Base-by-base conservation (phyloP, 2,113 vertebrate species). In the Daboia siamensis region DNA sequence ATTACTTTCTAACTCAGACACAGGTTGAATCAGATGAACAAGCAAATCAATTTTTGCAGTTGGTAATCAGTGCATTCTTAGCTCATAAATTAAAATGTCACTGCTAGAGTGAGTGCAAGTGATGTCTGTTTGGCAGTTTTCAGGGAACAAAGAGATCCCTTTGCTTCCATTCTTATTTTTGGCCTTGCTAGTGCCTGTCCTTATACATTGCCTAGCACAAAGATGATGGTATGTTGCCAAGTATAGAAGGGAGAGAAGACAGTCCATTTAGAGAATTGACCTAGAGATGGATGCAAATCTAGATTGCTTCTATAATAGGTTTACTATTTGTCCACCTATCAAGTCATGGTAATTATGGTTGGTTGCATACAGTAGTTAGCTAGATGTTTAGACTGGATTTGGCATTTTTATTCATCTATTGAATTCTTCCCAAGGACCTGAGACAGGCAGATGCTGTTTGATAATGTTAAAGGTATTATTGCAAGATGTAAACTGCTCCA, bases 81-180 rank as follows among this genome's bases (percentile, higher is more conserved):
- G 94, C 93, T 96, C 95, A 95, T 97, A 97, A 97, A 98, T 97
- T 97, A 97, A 98, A 98, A 97, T 97, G 97, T 98, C 97, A 97
- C 92, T 90, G 46, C 51, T 91, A 86, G 93, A 97, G 85, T 93
- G 93, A 97, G 95, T 92, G 96, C 86, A 97, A 97, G 95, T 89
- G 94, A 96, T 96, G 92, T 80, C 92, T 95, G 64, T 94, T 95
- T 94, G 90, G 87, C 51, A 91, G 80, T 89, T 96, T 87, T 94
- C 92, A 56, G 88, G 88, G 86, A 61, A 48, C 90, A 54, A 91
- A 86, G 39, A 93, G 91, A 4, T 3, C 80, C 48, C 69, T 90
- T 92, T 80, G 84, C 87, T 94, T 92, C 92, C 2, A 10, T 85
- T 90, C 88, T 61, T 11, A 74, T 24, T 85, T 52, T 57, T n/a